Evolutionary conservation across 2,113 vertebrate genomes (phyloP).

Genomic region (chimpanzee (Pan troglodytes)): NHGRI_mPanTro3-v2.1_pri NC_072401.2:41960001-41960500

Average conservation of each 20-base stretch:
- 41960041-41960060: no score
- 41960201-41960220: conserved; percentile 43
- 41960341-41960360: neutral
- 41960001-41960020: no score
- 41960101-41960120: neutral
- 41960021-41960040: no score
- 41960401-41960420: neutral
- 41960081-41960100: no score
- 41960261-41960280: conserved; percentile 46
- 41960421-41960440: conserved; percentile 16
- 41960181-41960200: conserved; percentile 54
- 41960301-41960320: conserved; percentile 50
- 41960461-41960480: conserved; percentile 25
- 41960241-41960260: conserved; percentile 84
- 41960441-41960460: neutral
- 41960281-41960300: conserved; percentile 17
- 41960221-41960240: conserved; percentile 75
- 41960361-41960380: neutral
- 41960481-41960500: neutral
- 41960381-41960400: neutral
- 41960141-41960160: neutral
- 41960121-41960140: neutral
- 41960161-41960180: conserved; percentile 37
- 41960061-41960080: no score
- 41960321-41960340: conserved; percentile 46